Evolutionary conservation across 2,113 vertebrate genomes (phyloP), one percentile per base, ranked within the genome.

Genomic region (Tupaia chinensis): DNA sequence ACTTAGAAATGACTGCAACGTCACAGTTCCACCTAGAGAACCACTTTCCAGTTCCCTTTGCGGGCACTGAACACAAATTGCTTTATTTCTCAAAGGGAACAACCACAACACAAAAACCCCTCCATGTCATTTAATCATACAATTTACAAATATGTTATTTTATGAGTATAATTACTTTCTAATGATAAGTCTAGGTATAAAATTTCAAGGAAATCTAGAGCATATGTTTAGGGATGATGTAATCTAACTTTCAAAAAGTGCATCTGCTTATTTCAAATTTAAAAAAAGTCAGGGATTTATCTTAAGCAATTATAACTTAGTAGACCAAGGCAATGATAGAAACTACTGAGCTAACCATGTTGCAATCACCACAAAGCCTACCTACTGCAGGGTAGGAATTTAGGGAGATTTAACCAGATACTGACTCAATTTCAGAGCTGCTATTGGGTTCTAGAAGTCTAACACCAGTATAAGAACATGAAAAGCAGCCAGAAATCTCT

Each of bases 31-130:
- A 88, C 9, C 32, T 66, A 92, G 13, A 95, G 56, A 95, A 56
- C 15, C 58, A 66, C 85, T 92, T 89, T 92, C 27, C 17, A 92
- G n/a, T 73, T 92, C 25, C 80, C 6, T 89, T 65, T 95, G 65
- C 22, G 32, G 20, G 76, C 76, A 13, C 44, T 84, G 7, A 63
- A 63, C 22, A 93, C 3, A 73, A 94, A 93, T 79, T 91, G 83
- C 22, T 93, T 95, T n/a, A 70, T 91, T 91, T 88, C 44, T 94
- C 19, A 82, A 60, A 16, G 44, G 44, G 44, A 44, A 44, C 3
- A 89, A 87, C 15, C n/a, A 27, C 82, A 84, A 80, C 81, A 76
- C 61, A 10, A 92, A 56, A 66, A 72, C 3, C 27, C 61, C 61
- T 80, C 34, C 20, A 73, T 34, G 20, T n/a, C 29, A 23, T 91